Conservation (phyloP, 2,113 vertebrate genomes). For the Ginglymostoma cirratum region DNA sequence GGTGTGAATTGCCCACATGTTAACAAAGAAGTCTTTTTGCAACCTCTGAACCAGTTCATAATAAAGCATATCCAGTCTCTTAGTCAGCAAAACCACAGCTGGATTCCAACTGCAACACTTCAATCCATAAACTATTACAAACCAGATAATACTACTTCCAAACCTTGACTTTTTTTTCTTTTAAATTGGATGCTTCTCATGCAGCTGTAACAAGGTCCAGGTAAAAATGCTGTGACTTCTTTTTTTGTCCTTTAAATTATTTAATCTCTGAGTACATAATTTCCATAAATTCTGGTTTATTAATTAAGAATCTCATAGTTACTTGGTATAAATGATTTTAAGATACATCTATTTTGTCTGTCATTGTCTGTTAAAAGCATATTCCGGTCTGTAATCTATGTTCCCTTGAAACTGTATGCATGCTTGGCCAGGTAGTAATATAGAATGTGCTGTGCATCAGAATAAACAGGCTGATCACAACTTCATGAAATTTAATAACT, state of each 20-base stretch:
- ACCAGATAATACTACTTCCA: neutral
- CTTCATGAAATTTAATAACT: no score
- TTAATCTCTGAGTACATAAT: neutral
- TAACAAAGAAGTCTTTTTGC: constrained; percentile 17
- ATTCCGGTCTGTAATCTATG: neutral
- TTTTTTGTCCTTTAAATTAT: neutral
- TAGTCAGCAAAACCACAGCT: neutral
- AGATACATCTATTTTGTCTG: neutral
- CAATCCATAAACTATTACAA: neutral
- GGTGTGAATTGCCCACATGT: neutral
- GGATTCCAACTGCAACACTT: neutral
- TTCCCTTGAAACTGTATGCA: neutral
- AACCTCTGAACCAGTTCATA: neutral
- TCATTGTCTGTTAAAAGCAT: neutral
- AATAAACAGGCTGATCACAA: no score
- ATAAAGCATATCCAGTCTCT: neutral
- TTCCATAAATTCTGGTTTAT: neutral
- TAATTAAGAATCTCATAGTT: neutral
- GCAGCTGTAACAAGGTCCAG: no score
- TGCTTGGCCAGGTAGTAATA: no score
- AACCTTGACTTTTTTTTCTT: neutral
- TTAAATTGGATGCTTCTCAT: neutral
- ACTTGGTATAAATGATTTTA: neutral
- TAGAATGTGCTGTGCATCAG: no score
- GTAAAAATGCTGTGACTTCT: neutral